Evolutionary conservation across 2,113 vertebrate genomes (phyloP), one percentile per base, ranked within the genome.

Genomic region (Eudorcas thomsonii): DNA sequence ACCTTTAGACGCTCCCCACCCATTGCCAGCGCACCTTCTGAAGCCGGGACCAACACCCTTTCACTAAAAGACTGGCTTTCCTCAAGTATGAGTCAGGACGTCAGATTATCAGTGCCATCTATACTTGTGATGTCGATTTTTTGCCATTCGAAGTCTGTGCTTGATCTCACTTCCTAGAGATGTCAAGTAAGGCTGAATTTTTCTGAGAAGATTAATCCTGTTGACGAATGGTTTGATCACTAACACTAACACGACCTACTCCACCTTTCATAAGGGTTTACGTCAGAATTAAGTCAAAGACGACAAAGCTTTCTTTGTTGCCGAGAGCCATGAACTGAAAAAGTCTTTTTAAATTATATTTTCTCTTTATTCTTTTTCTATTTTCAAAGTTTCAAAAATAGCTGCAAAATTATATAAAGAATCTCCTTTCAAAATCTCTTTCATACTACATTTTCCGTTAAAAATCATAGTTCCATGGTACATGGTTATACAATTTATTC

Each of bases 311-410:
- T 86, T 84, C 93, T 64, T 30, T 89, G n/a, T 59, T 83, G 48
- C 71, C 6, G 6, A 96, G 43, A 97, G 95, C 86, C 89, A 96
- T 87, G 87, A 97, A 87, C 93, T 93, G 57, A 96, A 91, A 97
- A 98, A 92, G 88, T 96, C 90, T 81, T 95, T 94, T 97, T 82
- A 17, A 98, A 97, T 97, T 97, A 92, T 3, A 81, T 94, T 97
- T 97, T 87, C 52, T 77, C 89, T 94, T 97, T 94, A 94, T 96
- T 96, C 86, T 87, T 96, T 96, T 93, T n/a, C 57, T 97, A 94
- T 96, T 96, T 97, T 93, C 86, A 93, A 95, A 86, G 88, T 97
- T 97, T 89, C 74, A 97, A 97, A 96, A 95, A 96, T 96, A 98
- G 96, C 36, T 60, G 59, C 50, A 96, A 97, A 97, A 97, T 94